These are phyloP conservation scores for Periplaneta americana DNA, from an alignment of 1,140 invertebrate species.

Conservation along the genomic window DNA sequence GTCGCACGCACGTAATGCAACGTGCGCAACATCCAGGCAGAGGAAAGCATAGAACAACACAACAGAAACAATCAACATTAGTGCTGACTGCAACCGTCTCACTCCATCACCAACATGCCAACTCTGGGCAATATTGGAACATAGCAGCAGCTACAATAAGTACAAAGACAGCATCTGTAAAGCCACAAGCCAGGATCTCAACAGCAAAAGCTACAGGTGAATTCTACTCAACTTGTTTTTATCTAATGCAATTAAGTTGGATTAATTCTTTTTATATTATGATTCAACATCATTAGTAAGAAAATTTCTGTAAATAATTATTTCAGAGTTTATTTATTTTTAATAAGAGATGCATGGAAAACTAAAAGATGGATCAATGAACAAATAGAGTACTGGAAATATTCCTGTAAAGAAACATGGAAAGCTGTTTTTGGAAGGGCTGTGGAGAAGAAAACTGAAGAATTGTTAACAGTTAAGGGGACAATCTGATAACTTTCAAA, in stretches of 20 bases:
- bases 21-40: not conserved
- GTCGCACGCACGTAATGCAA: not conserved
- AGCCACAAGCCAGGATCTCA: not conserved
- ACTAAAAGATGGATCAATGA: no score
- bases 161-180: not conserved
- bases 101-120: not conserved
- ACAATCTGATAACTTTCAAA: no score
- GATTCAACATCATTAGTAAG: no score
- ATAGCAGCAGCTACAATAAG: not conserved
- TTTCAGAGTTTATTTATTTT: no score
- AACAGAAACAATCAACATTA: slow-evolving; percentile 1
- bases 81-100: not conserved
- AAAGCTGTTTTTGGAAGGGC: no score
- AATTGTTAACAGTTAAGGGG: no score
- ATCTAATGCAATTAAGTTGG: not conserved
- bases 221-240: not conserved
- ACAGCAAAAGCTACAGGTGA: not conserved
- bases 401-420: no score
- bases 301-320: no score
- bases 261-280: no score
- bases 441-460: no score
- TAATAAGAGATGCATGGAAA: no score
- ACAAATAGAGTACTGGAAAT: no score
- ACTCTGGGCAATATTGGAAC: not conserved
- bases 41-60: not conserved